Evolutionary conservation across 2,113 vertebrate genomes (phyloP).

Genomic region (Herpetotheres cachinnans): DNA sequence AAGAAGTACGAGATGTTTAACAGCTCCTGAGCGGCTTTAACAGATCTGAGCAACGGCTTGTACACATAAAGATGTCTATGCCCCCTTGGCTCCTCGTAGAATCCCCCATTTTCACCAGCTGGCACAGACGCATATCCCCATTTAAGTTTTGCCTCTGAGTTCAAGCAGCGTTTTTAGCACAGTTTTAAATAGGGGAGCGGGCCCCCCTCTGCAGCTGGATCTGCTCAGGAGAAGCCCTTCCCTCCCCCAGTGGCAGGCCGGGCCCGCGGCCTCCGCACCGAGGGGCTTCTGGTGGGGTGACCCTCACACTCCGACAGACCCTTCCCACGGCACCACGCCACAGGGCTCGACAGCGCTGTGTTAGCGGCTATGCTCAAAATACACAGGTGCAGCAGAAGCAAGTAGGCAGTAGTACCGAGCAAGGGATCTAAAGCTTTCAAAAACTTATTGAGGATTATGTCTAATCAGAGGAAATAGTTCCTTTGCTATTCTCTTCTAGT

Average conservation of each 20-base stretch:
- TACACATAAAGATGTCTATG: background rate
- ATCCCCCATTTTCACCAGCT: slow-evolving; percentile 1
- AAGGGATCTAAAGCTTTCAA: slow-evolving; percentile 20
- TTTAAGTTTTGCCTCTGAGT: slow-evolving; percentile 25
- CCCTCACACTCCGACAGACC: background rate
- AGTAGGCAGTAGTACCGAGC: background rate
- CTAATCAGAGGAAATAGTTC: background rate
- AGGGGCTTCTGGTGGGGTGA: background rate
- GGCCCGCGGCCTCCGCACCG: background rate
- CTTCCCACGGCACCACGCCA: background rate
- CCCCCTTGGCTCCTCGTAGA: background rate
- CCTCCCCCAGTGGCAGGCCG: background rate
- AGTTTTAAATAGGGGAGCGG: background rate
- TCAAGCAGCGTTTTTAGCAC: background rate
- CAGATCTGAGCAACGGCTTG: background rate
- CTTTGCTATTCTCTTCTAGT: background rate
- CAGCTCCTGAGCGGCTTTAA: slow-evolving; percentile 6
- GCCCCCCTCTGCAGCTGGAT: background rate
- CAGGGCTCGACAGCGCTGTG: background rate
- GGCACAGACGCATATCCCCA: slow-evolving; percentile 42
- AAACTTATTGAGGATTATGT: slow-evolving; percentile 54
- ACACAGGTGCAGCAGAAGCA: slow-evolving; percentile 1
- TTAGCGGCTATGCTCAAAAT: background rate
- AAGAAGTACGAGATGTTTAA: background rate
- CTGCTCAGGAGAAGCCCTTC: slow-evolving; percentile 35